These are phyloP conservation scores for Galerucella calmariensis DNA, from an alignment of 2,888 invertebrate genomes.

Conservation along the genomic window DNA sequence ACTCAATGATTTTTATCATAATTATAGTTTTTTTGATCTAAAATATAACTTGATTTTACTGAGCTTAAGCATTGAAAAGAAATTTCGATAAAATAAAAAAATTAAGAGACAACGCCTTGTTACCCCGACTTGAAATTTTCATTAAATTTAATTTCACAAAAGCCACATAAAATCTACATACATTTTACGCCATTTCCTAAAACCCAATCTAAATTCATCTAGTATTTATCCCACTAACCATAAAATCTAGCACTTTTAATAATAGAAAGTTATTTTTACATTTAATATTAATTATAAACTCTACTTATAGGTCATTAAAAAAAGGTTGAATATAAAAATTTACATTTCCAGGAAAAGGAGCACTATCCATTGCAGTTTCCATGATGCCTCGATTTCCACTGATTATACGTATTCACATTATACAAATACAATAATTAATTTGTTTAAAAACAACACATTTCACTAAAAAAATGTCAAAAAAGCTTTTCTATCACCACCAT, in stretches of 20 bases:
- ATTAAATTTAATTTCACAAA: conserved; percentile 24
- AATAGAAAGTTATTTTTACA: conserved; percentile 48
- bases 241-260: conserved; percentile 36
- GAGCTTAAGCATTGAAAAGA: neutral
- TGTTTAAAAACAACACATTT: conserved; percentile 28
- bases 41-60: neutral
- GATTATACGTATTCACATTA: conserved; percentile 39
- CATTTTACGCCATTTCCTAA: conserved; percentile 19
- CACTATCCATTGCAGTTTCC: conserved; percentile 52
- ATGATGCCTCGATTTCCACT: conserved; percentile 39
- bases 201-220: conserved; percentile 8
- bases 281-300: conserved; percentile 33
- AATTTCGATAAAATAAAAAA: conserved; percentile 4
- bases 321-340: conserved; percentile 38
- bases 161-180: conserved; percentile 17
- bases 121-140: conserved; percentile 27
- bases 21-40: neutral
- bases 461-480: conserved; percentile 32
- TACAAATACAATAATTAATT: conserved; percentile 33
- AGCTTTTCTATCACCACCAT: conserved; percentile 40
- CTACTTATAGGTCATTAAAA: conserved; percentile 45
- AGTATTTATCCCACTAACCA: conserved; percentile 20
- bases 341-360: conserved; percentile 48
- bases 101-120: conserved; percentile 39
- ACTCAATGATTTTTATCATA: neutral